Evolutionary conservation across 2,113 vertebrate species (phyloP).

Genomic region (Upupa epops): DNA sequence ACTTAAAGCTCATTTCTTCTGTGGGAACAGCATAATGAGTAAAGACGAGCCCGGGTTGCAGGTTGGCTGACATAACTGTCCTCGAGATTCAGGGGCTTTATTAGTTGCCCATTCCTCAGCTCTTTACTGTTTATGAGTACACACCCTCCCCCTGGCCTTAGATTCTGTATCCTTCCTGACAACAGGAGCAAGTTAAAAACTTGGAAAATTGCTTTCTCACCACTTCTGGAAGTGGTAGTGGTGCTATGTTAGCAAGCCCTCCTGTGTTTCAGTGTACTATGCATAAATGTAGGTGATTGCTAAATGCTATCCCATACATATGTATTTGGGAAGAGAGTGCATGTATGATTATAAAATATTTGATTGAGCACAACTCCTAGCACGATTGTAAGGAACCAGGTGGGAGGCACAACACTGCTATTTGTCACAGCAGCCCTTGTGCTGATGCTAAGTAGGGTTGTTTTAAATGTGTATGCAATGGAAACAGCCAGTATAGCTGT

Average conservation of each 20-base stretch:
- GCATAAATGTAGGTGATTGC: conserved; percentile 19
- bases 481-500: neutral
- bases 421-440: neutral
- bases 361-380: neutral
- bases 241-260: neutral
- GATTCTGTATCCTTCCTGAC: neutral
- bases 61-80: conserved; percentile 27
- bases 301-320: neutral
- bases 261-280: neutral
- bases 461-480: neutral
- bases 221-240: conserved; percentile 37
- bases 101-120: neutral
- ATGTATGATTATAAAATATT: neutral
- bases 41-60: neutral
- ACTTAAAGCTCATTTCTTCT: conserved; percentile 40
- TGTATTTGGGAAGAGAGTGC: neutral
- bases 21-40: conserved; percentile 34
- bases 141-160: neutral
- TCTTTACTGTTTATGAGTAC: conserved; percentile 11
- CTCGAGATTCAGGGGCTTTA: conserved; percentile 4
- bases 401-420: neutral
- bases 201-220: conserved; percentile 25
- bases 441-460: neutral
- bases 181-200: conserved; percentile 2
- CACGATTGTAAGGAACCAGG: neutral